Base-by-base conservation (phyloP, 2,113 vertebrate species). In the Ancistrus triradiatus region DNA sequence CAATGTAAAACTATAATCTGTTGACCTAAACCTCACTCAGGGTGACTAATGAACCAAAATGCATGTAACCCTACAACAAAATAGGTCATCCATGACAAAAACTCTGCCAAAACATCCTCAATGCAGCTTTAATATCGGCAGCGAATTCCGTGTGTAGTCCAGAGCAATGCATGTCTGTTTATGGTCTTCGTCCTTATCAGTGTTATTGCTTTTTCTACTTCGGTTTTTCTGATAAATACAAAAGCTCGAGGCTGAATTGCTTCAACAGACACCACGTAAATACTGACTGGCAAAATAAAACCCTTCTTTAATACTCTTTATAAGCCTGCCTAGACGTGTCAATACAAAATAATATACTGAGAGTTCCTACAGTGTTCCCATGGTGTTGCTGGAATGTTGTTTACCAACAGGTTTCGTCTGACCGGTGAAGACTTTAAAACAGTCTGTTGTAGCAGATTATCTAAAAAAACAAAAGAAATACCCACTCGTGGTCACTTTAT, bases 331-430 rank as follows among this genome's bases (percentile, higher is more conserved):
- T 37, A 13, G 47, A 11, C 49, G 11, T 31, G 25, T 25, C n/a
- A n/a, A 25, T 14, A 27, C n/a, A 27, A 18, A 21, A 33, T 31
- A 46, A 35, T 31, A 50, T 33, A 40, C 65, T 46, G 47, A 19
- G 21, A 56, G 42, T 42, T 46, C 57, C 48, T 44, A 46, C 48
- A 53, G 19, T 24, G 6, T 24, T 40, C 6, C 17, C n/a, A n/a
- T n/a, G n/a, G n/a, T n/a, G n/a, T n/a, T n/a, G 22, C 56, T 51
- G 72, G 72, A 70, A 74, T 66, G 72, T 66, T 19, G n/a, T 24
- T 51, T 31, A 62, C 44, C 7, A 55, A 24, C 8, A 44, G 51
- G 18, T 40, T 69, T 40, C 15, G 6, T 33, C 56, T 11, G 7
- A 8, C 6, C 4, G 1, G 5, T 28, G 3, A 21, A 58, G 28